phyloP scores from a whole-genome alignment of 30 jellyfish, hydroid and myxozoan genomes.

The Hydractinia symbiolongicarpus region DNA sequence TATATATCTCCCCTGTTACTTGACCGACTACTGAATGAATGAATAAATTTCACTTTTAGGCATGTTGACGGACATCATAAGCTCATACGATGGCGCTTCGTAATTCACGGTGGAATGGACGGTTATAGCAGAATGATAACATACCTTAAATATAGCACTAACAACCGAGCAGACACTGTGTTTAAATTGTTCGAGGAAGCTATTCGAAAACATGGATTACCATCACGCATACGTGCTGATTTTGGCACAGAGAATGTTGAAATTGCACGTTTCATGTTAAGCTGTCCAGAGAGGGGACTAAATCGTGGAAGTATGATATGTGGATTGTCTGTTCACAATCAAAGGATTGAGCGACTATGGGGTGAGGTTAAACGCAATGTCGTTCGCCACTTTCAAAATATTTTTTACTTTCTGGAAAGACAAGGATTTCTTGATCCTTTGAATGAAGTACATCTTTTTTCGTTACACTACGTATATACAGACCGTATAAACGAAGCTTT shows the following conservation, averaged over 20 bases:
- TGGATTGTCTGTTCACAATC: constrained; percentile 31
- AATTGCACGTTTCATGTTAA: constrained; percentile 1
- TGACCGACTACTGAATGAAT: no score
- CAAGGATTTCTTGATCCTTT: constrained; percentile 3
- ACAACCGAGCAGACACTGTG: constrained; percentile 10
- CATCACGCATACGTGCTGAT: constrained; percentile 18
- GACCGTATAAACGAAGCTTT: constrained; percentile 17
- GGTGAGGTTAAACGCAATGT: background rate
- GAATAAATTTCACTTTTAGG: background rate
- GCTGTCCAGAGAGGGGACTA: background rate
- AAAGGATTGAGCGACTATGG: constrained; percentile 33
- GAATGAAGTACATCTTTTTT: constrained; percentile 6
- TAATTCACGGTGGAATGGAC: constrained; percentile 27
- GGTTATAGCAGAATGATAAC: constrained; percentile 8
- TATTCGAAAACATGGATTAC: constrained; percentile 14
- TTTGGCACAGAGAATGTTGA: constrained; percentile 15
- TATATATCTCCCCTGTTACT: no score
- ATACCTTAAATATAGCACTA: background rate
- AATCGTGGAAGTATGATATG: background rate
- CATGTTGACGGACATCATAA: constrained; percentile 41
- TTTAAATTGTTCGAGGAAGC: constrained; percentile 12
- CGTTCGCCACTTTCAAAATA: background rate
- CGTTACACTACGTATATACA: constrained; percentile 1
- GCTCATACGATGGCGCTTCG: no score
- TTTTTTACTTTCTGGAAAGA: constrained; percentile 1